phyloP scores from a whole-genome alignment of 2,797 vertebrate genomes.

The Australoheros facetus region DNA sequence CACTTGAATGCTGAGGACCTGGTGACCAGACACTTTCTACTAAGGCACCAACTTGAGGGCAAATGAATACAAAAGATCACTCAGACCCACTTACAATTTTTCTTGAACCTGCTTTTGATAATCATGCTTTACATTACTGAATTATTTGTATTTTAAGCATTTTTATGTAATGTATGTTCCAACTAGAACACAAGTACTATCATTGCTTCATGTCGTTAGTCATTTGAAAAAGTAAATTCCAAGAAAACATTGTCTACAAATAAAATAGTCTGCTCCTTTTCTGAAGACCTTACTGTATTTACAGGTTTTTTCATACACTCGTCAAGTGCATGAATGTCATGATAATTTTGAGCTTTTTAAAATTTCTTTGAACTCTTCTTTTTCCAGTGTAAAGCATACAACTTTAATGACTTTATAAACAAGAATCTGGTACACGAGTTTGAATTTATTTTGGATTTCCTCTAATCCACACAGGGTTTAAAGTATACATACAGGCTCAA shows the following conservation, averaged over 20 bases:
- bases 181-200: not conserved
- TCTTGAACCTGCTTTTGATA: not conserved
- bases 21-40: constrained; percentile 43
- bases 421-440: not conserved
- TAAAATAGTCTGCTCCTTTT: not conserved
- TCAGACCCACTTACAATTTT: not conserved
- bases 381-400: not conserved
- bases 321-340: too few species aligned
- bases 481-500: not conserved
- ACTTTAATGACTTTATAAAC: not conserved
- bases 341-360: too few species aligned
- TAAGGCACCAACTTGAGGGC: not conserved
- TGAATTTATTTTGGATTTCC: fast-evolving
- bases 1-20: constrained; percentile 58
- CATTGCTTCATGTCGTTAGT: not conserved
- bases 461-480: not conserved
- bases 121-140: not conserved
- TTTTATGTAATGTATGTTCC: not conserved
- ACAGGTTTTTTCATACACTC: too few species aligned
- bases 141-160: not conserved
- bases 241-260: not conserved
- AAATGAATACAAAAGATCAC: constrained; percentile 5
- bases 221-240: not conserved
- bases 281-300: not conserved
- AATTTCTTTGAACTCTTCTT: not conserved